These are phyloP conservation scores for Sylvilagus floridanus DNA, from an alignment of 2,797 vertebrate species.

Conservation along the genomic window DNA sequence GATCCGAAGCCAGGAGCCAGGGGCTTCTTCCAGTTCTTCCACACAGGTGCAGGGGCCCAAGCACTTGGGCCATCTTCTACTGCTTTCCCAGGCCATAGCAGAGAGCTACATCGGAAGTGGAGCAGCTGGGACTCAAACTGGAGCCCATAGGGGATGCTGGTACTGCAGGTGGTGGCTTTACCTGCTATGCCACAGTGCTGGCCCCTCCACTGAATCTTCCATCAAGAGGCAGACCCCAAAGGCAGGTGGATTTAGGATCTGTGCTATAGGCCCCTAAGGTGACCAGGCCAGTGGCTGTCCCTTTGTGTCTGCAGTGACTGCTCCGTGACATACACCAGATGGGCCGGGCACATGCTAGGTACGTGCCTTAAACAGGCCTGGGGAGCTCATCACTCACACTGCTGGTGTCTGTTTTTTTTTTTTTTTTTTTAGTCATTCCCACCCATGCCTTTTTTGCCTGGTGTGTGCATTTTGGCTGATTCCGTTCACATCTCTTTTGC, in stretches of 20 bases:
- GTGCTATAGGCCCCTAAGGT: rapidly evolving
- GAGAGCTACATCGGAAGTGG: too few species aligned
- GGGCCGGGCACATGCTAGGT: neutral
- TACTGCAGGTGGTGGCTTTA: too few species aligned
- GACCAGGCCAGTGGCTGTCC: neutral
- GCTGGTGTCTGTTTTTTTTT: neutral
- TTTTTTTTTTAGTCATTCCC: neutral
- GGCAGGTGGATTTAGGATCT: neutral
- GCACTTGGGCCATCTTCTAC: too few species aligned
- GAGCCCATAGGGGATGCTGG: too few species aligned
- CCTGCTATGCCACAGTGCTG: too few species aligned
- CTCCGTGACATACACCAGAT: neutral
- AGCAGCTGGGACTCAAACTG: too few species aligned
- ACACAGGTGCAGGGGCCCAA: too few species aligned
- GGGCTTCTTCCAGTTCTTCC: too few species aligned
- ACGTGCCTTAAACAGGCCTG: too few species aligned
- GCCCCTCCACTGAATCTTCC: too few species aligned
- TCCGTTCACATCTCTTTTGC: neutral
- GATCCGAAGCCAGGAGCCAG: too few species aligned
- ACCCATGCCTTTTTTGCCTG: neutral
- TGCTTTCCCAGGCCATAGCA: too few species aligned
- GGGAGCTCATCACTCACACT: neutral
- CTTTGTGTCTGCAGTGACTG: neutral
- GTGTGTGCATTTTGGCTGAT: conserved; percentile 12
- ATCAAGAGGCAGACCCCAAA: neutral